These are phyloP conservation scores for Megaceryle alcyon DNA, from an alignment of 2,797 vertebrate species.

Conservation along the genomic window DNA sequence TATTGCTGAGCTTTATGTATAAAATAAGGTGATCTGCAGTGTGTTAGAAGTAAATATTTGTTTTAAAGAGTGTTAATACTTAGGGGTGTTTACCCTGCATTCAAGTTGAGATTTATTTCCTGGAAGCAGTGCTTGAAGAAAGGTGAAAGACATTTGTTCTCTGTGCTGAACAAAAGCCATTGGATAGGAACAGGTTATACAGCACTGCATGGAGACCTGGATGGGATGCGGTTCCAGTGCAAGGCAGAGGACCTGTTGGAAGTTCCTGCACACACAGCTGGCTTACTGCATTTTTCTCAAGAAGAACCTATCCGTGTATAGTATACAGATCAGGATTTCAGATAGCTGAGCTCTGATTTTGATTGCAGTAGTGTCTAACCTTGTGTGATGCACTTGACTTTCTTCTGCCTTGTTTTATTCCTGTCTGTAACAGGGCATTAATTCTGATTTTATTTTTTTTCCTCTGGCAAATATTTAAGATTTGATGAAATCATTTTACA, in stretches of 20 bases:
- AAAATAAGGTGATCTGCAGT: neutral
- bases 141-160: neutral
- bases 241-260: neutral
- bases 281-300: accelerated
- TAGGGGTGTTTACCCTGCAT: neutral
- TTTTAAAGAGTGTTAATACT: slow-evolving; percentile 15
- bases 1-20: neutral
- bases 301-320: neutral
- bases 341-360: neutral
- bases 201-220: neutral
- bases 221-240: neutral
- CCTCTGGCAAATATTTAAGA: neutral
- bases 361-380: neutral
- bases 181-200: neutral
- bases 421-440: neutral
- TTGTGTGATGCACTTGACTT: neutral
- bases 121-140: neutral
- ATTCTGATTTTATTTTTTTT: neutral
- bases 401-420: neutral
- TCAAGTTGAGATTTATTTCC: slow-evolving; percentile 7
- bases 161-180: neutral
- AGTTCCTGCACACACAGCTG: neutral
- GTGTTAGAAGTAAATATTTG: slow-evolving; percentile 21
- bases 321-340: neutral
- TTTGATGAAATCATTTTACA: neutral